Evolutionary conservation across 2,113 vertebrate species (phyloP).

Genomic region (Ceyx melanurus): DNA sequence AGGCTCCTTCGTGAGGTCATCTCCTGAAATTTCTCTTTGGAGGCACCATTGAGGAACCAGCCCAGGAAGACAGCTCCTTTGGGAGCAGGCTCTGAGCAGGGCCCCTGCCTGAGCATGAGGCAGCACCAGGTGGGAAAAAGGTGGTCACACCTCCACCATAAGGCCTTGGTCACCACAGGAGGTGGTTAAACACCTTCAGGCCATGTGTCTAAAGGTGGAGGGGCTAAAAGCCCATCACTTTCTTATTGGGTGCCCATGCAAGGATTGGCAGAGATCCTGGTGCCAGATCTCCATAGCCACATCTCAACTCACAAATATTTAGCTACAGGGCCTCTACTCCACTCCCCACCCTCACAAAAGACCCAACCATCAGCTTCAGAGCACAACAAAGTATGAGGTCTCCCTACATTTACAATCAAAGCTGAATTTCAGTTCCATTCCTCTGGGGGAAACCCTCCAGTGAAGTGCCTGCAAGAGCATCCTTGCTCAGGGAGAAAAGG

Average conservation of each 20-base stretch:
- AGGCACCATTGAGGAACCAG: neutral
- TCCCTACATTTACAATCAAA: neutral
- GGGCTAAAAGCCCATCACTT: neutral
- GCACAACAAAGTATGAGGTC: neutral
- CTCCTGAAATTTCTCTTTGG: accelerated
- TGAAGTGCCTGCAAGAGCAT: neutral
- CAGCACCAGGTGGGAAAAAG: neutral
- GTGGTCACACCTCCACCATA: neutral
- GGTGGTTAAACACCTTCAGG: neutral
- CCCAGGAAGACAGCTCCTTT: accelerated
- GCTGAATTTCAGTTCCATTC: neutral
- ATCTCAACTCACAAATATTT: neutral
- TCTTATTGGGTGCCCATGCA: neutral
- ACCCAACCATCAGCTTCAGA: neutral
- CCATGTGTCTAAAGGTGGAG: accelerated
- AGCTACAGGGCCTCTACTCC: neutral
- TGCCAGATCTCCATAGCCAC: neutral
- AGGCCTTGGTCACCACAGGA: neutral
- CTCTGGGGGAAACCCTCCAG: neutral
- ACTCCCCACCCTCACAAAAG: neutral
- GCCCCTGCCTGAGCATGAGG: no score
- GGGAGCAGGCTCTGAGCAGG: neutral
- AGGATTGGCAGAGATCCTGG: neutral
- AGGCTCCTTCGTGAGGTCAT: accelerated
- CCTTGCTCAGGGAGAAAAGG: neutral